Evolutionary conservation across 2,113 vertebrate species (phyloP).

Genomic region (Labeo catla): DNA sequence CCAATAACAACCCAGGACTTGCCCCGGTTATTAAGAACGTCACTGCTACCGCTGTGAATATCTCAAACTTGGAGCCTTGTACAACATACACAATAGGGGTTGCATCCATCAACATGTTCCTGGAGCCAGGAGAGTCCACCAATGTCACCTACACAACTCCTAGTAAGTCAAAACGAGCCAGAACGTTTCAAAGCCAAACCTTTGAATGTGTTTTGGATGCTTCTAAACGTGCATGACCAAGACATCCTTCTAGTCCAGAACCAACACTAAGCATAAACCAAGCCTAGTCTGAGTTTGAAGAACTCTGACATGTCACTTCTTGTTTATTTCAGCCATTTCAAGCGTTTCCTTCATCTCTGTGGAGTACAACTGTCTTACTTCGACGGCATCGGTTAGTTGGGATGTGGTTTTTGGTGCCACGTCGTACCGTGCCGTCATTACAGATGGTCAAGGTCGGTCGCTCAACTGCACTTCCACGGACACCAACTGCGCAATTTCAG

Average conservation of each 20-base stretch:
- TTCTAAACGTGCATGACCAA: not conserved
- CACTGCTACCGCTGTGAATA: slow-evolving; percentile 53
- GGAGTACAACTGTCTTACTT: slow-evolving; percentile 66
- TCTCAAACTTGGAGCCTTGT: slow-evolving; percentile 72
- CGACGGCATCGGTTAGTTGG: slow-evolving; percentile 68
- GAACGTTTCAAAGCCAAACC: not conserved
- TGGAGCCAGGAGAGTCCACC: slow-evolving; percentile 69
- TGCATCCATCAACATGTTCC: slow-evolving; percentile 74
- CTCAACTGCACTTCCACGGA: slow-evolving; percentile 65
- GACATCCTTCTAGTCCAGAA: not conserved
- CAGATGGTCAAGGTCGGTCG: slow-evolving; percentile 48
- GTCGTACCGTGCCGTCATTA: slow-evolving; percentile 65
- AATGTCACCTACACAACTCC: slow-evolving; percentile 63
- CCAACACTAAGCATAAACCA: not conserved
- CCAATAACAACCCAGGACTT: slow-evolving; percentile 48
- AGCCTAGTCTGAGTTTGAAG: not conserved
- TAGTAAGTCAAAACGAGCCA: slow-evolving; percentile 68
- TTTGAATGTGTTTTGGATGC: not conserved
- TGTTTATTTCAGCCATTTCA: slow-evolving; percentile 61
- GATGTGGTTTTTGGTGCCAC: slow-evolving; percentile 63
- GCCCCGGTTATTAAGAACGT: slow-evolving; percentile 50
- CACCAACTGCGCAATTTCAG: slow-evolving; percentile 66
- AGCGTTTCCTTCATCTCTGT: slow-evolving; percentile 59
- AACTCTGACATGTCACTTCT: not conserved
- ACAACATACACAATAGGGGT: slow-evolving; percentile 74